Conservation (phyloP, 2,888 invertebrate species). For the Ceratothoa steindachneri region DNA sequence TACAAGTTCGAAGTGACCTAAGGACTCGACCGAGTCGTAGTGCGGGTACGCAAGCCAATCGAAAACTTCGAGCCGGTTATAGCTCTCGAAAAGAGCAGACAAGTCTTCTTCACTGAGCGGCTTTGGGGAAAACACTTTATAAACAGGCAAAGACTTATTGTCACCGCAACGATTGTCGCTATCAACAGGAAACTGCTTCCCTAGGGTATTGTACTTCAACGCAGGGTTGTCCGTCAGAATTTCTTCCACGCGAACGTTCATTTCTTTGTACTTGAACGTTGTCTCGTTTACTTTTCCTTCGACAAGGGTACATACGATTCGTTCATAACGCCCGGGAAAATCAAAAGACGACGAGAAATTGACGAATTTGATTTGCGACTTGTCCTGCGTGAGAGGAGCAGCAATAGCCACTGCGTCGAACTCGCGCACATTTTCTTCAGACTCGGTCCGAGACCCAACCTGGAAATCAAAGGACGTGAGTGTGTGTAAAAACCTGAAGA, state of each 20-base stretch:
- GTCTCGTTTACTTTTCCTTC: conserved; percentile 56
- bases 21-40: conserved; percentile 53
- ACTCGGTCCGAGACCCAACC: background rate
- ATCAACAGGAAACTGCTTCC: conserved; percentile 51
- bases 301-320: conserved; percentile 59
- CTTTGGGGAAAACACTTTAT: conserved; percentile 61
- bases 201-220: conserved; percentile 57
- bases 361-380: conserved; percentile 55
- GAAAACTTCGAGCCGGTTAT: conserved; percentile 52
- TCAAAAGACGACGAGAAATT: conserved; percentile 52
- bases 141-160: conserved; percentile 53
- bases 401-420: conserved; percentile 63
- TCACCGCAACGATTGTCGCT: conserved; percentile 47
- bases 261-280: conserved; percentile 52
- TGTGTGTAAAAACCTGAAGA: too few relatives aligned
- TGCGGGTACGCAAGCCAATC: conserved; percentile 61
- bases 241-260: conserved; percentile 52
- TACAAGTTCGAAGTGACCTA: conserved; percentile 57
- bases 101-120: conserved; percentile 55
- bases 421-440: conserved; percentile 2
- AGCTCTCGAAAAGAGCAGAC: conserved; percentile 56
- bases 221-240: conserved; percentile 57
- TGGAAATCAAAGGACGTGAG: too few relatives aligned
- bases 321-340: conserved; percentile 57
- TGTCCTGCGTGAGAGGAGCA: conserved; percentile 57